Base-by-base conservation (phyloP, 2,888 invertebrate genomes). In the Caenorhabditis sulstoni region DNA sequence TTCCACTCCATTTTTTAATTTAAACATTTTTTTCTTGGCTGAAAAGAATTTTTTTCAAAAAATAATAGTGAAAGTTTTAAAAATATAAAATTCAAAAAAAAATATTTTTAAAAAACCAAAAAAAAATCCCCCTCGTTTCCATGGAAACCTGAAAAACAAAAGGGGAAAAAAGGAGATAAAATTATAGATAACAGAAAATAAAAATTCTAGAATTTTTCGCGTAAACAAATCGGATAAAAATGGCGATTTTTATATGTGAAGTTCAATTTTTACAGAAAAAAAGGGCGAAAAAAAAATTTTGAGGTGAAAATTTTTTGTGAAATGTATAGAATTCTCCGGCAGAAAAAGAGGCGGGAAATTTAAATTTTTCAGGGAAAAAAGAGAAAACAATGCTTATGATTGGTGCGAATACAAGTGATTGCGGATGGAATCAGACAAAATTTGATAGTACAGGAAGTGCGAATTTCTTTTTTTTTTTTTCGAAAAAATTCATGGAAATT, bases 1-100 rank as follows among this genome's bases (percentile, higher is more conserved):
- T 58, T 62, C 39, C n/a, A 52, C 5, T 8, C 53, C 66, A n/a
- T 65, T 61, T 18, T 61, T 52, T 22, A 74, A 53, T 11, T 16
- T 20, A 59, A 74, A 66, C 74, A 74, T 74, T n/a, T 12, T 45
- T 18, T 53, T 52, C 14, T 49, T 11, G 14, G 23, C 18, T 50
- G 12, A 20, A 50, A 14, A 9, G 20, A 49, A 8, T 37, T 8
- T 11, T 37, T 37, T 45, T 45, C 45, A 8, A 4, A 45, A 45
- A 14, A 45, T n/a, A n/a, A n/a, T n/a, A n/a, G n/a, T n/a, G 14
- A 45, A 45, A 45, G 12, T n/a, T 45, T 4, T 8, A 45, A 45
- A 45, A 14, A 45, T 14, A 45, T 8, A 5, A 45, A 45, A n/a
- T n/a, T n/a, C n/a, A n/a, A 47, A 16, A 47, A 16, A 18, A 47